Percentiles rank a stretch among this genome's conserved stretches.
These are phyloP conservation scores for Phalanger gymnotis DNA, from an alignment of 2,797 vertebrate species.

Conservation along the genomic window DNA sequence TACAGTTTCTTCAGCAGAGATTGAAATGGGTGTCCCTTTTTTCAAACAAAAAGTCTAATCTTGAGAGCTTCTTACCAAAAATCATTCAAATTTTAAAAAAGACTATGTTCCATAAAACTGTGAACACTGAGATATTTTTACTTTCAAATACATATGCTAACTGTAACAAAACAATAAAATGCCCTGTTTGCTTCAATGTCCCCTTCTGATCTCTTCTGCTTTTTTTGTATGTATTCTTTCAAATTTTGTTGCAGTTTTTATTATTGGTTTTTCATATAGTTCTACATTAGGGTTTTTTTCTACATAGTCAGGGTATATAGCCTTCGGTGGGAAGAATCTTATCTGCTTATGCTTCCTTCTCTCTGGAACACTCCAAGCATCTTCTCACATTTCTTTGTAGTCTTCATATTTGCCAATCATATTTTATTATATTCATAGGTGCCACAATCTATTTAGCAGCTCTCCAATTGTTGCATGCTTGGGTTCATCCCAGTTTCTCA, in stretches of 20 bases:
- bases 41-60: not conserved
- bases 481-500: not conserved
- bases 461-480: not conserved
- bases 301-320: not conserved
- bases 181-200: not conserved
- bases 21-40: not conserved
- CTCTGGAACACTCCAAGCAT: not conserved
- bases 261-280: not conserved
- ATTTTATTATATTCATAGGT: not conserved
- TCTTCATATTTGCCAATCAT: not conserved
- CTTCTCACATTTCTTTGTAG: not conserved
- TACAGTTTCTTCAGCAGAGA: fast-evolving
- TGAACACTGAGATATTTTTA: not conserved
- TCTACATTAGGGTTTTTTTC: not conserved
- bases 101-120: not conserved
- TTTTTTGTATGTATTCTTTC: not conserved
- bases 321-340: not conserved
- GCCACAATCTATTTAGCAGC: not conserved
- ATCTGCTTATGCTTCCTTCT: not conserved
- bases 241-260: not conserved
- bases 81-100: not conserved
- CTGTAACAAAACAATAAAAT: not conserved
- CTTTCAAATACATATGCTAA: not conserved
- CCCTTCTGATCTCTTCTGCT: not conserved
- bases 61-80: not conserved